These are phyloP conservation scores for Lophochroa leadbeateri DNA, from an alignment of 2,113 vertebrate species.

Conservation along the genomic window DNA sequence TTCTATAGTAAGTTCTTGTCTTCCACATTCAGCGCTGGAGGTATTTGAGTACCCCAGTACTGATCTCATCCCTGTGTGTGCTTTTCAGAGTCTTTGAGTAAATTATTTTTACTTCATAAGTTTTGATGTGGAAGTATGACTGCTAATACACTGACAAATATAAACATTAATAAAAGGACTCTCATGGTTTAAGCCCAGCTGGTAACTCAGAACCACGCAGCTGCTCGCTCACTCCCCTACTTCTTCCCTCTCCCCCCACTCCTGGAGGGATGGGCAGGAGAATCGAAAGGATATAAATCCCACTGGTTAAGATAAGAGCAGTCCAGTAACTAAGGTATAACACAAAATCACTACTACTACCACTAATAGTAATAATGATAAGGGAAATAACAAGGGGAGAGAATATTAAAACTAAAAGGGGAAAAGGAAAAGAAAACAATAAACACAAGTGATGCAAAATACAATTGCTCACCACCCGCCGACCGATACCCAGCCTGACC, in stretches of 20 bases:
- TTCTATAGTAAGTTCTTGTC: neutral
- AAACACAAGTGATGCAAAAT: neutral
- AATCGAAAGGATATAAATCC: neutral
- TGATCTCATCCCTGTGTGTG: neutral
- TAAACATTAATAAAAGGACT: neutral
- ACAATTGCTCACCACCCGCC: neutral
- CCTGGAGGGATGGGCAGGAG: neutral
- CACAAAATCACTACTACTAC: neutral
- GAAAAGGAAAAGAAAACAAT: neutral
- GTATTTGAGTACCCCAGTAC: neutral
- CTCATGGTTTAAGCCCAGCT: neutral
- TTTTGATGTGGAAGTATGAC: neutral
- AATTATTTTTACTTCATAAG: neutral
- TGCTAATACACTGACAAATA: neutral
- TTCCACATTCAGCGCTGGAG: neutral
- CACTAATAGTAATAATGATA: neutral
- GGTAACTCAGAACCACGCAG: neutral
- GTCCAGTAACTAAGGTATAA: neutral
- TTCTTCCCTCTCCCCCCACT: neutral
- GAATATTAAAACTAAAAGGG: no score
- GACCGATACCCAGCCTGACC: neutral
- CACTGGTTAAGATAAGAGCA: neutral
- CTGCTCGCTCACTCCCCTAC: neutral
- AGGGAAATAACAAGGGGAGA: neutral
- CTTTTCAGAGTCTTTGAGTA: neutral